phyloP scores from a whole-genome alignment of 1,140 invertebrate genomes.

The Solen grandis region DNA sequence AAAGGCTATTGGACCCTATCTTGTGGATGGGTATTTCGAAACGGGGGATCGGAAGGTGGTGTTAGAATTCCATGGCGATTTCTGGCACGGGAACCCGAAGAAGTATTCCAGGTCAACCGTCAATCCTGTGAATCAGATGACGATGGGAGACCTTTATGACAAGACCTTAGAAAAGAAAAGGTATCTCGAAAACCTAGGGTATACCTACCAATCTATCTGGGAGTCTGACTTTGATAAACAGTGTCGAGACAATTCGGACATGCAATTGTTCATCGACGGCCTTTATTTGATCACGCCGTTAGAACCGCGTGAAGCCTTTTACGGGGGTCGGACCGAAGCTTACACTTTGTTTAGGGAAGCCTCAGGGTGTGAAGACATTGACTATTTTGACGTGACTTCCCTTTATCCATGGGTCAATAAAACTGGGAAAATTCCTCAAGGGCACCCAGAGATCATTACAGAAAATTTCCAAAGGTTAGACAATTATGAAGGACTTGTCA shows the following conservation, averaged over 20 bases:
- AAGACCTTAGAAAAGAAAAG: background rate
- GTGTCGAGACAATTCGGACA: background rate
- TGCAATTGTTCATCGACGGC: background rate
- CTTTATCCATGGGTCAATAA: slow-evolving; percentile 21
- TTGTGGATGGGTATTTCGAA: slow-evolving; percentile 40
- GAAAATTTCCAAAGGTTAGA: slow-evolving; percentile 6
- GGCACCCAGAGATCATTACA: background rate
- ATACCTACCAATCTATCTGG: background rate
- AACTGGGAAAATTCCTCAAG: slow-evolving; percentile 8
- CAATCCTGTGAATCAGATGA: background rate
- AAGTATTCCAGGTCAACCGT: slow-evolving; percentile 10
- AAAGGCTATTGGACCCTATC: slow-evolving; percentile 12
- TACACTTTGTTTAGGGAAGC: slow-evolving; percentile 2
- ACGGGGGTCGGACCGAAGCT: slow-evolving; percentile 17
- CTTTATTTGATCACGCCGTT: background rate
- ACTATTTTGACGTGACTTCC: slow-evolving; percentile 22
- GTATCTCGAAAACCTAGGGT: background rate
- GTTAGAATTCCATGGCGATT: slow-evolving; percentile 59
- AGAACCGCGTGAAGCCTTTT: slow-evolving; percentile 23
- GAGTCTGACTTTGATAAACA: background rate
- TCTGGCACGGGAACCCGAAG: slow-evolving; percentile 60
- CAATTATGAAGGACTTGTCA: slow-evolving; percentile 12
- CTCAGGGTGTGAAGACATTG: background rate
- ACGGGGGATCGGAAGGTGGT: slow-evolving; percentile 7
- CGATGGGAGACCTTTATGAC: background rate